Percentiles rank a stretch among this genome's conserved stretches.
phyloP scores from a whole-genome alignment of 2,888 invertebrate genomes.

The Gymnosoma rotundatum region DNA sequence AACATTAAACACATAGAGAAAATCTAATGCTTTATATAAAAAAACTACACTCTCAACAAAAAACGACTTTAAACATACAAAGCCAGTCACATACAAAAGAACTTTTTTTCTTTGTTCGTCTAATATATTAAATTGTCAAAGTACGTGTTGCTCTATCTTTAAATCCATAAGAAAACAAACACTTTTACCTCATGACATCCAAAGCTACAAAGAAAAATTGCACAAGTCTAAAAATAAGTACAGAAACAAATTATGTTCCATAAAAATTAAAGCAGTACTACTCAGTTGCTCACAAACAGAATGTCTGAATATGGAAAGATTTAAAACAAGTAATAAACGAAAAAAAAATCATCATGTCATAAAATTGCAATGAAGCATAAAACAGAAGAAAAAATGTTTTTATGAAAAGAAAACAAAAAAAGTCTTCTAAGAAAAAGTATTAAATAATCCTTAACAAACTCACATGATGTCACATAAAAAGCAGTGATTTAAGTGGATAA shows the following conservation, averaged over 20 bases:
- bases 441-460: background rate
- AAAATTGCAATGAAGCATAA: conserved; percentile 57
- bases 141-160: conserved; percentile 63
- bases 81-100: conserved; percentile 17
- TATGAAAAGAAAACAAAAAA: background rate
- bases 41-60: too few species aligned
- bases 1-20: too few species aligned
- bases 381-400: background rate
- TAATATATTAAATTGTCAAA: conserved; percentile 57
- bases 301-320: background rate
- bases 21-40: too few species aligned
- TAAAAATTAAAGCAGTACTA: conserved; percentile 31
- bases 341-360: conserved; percentile 33
- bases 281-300: conserved; percentile 27
- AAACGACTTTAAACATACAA: background rate
- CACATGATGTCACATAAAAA: conserved; percentile 15
- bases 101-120: background rate
- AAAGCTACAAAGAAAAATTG: background rate
- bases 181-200: conserved; percentile 13
- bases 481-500: conserved; percentile 37
- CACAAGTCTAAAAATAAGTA: background rate
- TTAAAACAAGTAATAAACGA: background rate
- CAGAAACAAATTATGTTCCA: conserved; percentile 22
- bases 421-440: conserved; percentile 5
- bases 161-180: conserved; percentile 39